Percentiles rank a stretch among this genome's conserved stretches.
Evolutionary conservation across 2,888 invertebrate species (phyloP).

Genomic region (Xestia c-nigrum): DNA sequence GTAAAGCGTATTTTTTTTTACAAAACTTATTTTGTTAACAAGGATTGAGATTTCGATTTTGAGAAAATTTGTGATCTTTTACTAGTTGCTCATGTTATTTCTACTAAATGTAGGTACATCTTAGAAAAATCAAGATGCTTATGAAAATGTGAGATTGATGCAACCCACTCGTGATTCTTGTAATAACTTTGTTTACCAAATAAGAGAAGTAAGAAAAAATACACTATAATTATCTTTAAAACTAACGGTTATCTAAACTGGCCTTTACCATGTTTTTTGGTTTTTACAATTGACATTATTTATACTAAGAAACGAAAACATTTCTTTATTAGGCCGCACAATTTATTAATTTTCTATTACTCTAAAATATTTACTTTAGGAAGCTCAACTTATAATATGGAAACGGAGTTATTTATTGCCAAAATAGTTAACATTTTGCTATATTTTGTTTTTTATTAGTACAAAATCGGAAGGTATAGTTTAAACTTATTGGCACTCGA

Average conservation of each 20-base stretch:
- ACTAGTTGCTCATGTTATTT: not conserved
- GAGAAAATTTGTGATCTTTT: not conserved
- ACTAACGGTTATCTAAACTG: slow-evolving; percentile 29
- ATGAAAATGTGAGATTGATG: not conserved
- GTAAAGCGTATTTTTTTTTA: slow-evolving; percentile 26
- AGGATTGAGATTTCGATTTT: slow-evolving; percentile 2
- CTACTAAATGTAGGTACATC: not conserved
- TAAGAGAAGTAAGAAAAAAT: slow-evolving; percentile 11
- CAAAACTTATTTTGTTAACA: slow-evolving; percentile 24
- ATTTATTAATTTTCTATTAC: slow-evolving; percentile 40
- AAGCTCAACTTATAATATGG: slow-evolving; percentile 29
- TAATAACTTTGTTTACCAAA: slow-evolving; percentile 8
- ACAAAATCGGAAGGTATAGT: slow-evolving; percentile 42
- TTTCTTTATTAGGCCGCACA: slow-evolving; percentile 44
- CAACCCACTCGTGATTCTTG: not conserved
- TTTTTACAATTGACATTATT: slow-evolving; percentile 44
- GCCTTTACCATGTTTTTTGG: slow-evolving; percentile 17
- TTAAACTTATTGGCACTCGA: slow-evolving; percentile 8
- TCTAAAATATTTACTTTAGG: slow-evolving; percentile 24
- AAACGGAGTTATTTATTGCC: slow-evolving; percentile 34
- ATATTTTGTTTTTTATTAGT: slow-evolving; percentile 18
- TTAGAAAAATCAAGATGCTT: not conserved
- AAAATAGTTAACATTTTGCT: slow-evolving; percentile 34
- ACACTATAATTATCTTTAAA: slow-evolving; percentile 9
- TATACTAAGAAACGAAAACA: slow-evolving; percentile 32